Conservation (phyloP, 2,797 vertebrate species). For the Etheostoma perlongum region DNA sequence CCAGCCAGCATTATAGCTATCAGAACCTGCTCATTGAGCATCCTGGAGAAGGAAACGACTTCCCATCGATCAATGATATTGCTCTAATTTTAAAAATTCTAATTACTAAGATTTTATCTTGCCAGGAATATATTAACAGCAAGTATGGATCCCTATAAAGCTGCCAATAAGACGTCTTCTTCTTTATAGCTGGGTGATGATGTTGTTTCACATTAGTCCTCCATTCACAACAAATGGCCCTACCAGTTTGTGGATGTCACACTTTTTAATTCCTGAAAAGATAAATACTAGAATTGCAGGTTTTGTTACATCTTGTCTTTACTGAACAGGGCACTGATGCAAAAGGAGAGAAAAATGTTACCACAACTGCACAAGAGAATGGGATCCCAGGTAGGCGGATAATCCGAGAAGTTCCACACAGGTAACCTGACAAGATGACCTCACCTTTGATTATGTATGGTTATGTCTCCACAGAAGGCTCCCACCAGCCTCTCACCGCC, state of each 20-base stretch:
- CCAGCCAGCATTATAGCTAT: neutral
- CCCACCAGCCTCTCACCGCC: constrained; percentile 45
- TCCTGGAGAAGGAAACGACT: neutral
- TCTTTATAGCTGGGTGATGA: neutral
- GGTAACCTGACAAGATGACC: neutral
- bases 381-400: constrained; percentile 82
- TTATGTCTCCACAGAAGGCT: constrained; percentile 18
- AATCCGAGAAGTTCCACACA: neutral
- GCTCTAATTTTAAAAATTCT: neutral
- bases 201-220: neutral
- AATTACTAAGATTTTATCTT: neutral
- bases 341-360: constrained; percentile 46
- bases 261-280: neutral
- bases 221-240: neutral
- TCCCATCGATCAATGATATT: neutral
- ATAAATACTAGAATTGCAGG: neutral
- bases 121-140: neutral
- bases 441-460: neutral
- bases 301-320: constrained; percentile 15
- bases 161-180: neutral
- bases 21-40: neutral
- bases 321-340: constrained; percentile 54
- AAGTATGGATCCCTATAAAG: too few relatives aligned
- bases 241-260: neutral
- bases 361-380: constrained; percentile 77